Evolutionary conservation across 2,113 vertebrate genomes (phyloP).

Genomic region (Tragelaphus scriptus): DNA sequence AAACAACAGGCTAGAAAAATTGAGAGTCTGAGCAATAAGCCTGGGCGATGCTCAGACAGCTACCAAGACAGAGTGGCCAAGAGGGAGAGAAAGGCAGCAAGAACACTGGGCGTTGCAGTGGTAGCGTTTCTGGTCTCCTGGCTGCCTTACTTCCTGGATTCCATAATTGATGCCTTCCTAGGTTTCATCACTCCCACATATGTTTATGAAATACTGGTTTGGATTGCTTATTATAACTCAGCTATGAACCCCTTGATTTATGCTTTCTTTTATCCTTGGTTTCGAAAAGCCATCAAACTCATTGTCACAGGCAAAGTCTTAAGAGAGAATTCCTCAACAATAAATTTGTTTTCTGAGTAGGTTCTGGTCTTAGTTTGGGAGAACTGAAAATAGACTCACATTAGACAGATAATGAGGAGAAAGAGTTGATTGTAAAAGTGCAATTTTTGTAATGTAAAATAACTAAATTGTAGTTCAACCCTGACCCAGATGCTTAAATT

Average conservation of each 20-base stretch:
- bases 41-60: not conserved
- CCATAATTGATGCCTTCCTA: slow-evolving; percentile 41
- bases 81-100: slow-evolving; percentile 63
- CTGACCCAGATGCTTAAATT: not conserved
- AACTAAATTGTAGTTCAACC: not conserved
- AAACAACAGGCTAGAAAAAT: slow-evolving; percentile 62
- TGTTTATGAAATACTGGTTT: slow-evolving; percentile 69
- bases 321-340: slow-evolving; percentile 41
- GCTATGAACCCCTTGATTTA: slow-evolving; percentile 45
- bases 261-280: slow-evolving; percentile 56
- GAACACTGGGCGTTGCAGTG: slow-evolving; percentile 46
- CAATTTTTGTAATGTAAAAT: not conserved
- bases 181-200: slow-evolving; percentile 52
- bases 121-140: slow-evolving; percentile 59
- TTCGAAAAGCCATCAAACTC: slow-evolving; percentile 43
- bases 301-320: slow-evolving; percentile 43
- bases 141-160: slow-evolving; percentile 62
- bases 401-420: not conserved
- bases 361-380: accelerated
- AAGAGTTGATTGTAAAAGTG: not conserved
- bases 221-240: slow-evolving; percentile 63
- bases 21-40: not conserved
- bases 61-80: slow-evolving; percentile 39
- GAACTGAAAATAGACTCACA: not conserved
- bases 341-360: slow-evolving; percentile 29